A percentile compares a stretch with the other conserved stretches of the same genome.
Evolutionary conservation across 2,888 invertebrate species (phyloP).

Genomic region (Pyrgus malvae): DNA sequence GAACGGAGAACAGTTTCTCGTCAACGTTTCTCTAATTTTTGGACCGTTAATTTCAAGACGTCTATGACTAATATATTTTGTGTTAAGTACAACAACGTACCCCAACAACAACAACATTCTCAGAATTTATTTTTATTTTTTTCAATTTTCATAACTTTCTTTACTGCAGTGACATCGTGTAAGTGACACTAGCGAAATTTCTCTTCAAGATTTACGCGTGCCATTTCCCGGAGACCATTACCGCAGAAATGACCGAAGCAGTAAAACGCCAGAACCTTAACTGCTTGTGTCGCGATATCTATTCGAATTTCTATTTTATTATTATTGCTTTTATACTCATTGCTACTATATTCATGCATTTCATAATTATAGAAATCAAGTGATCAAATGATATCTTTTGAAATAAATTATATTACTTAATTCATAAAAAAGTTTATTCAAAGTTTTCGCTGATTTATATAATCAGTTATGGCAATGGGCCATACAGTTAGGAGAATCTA

Average conservation of each 20-base stretch:
- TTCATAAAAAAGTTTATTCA: too few relatives aligned
- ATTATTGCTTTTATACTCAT: constrained; percentile 40
- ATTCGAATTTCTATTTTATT: constrained; percentile 48
- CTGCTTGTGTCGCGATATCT: constrained; percentile 33
- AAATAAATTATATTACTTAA: too few relatives aligned
- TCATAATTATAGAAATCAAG: not conserved
- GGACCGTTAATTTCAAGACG: too few relatives aligned
- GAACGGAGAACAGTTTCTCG: too few relatives aligned
- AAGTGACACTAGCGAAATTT: constrained; percentile 6
- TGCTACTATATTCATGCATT: not conserved
- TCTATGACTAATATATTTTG: too few relatives aligned
- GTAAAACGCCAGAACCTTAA: constrained; percentile 5
- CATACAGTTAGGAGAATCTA: too few relatives aligned
- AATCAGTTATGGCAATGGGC: too few relatives aligned
- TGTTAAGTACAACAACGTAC: too few relatives aligned
- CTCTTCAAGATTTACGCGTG: constrained; percentile 4
- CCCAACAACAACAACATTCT: too few relatives aligned
- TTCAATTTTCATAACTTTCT: not conserved
- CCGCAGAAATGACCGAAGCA: constrained; percentile 13
- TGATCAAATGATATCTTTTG: not conserved
- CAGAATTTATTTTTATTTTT: not conserved
- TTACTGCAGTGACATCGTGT: not conserved
- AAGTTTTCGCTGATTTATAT: too few relatives aligned
- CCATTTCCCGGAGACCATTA: not conserved
- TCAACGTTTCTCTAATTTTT: too few relatives aligned